Percentiles rank a stretch among this genome's conserved stretches.
Conservation (phyloP, 2,888 invertebrate genomes). For the Bhutanitis thaidina region DNA sequence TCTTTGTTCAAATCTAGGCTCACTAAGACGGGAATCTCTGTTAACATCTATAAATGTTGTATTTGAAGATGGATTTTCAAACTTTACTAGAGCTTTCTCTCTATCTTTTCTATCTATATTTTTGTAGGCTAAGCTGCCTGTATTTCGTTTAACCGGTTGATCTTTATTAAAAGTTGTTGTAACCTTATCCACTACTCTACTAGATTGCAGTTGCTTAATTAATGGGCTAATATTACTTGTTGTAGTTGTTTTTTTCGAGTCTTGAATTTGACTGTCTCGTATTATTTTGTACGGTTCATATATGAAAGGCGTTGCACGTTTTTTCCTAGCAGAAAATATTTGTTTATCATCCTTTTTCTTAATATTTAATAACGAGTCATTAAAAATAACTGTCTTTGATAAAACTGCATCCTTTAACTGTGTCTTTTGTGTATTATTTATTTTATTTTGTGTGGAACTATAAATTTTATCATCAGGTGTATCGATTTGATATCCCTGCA, state of each 20-base stretch:
- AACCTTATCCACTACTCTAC: conserved; percentile 55
- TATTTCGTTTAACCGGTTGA: conserved; percentile 45
- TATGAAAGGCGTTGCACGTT: conserved; percentile 55
- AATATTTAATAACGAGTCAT: no score
- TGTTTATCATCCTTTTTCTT: neutral
- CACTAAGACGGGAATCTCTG: conserved; percentile 55
- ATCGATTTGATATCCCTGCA: conserved; percentile 22
- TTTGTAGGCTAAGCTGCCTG: conserved; percentile 46
- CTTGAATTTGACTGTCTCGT: conserved; percentile 56
- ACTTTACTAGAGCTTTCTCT: conserved; percentile 31
- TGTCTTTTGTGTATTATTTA: no score
- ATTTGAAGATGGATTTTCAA: conserved; percentile 31
- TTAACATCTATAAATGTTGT: conserved; percentile 53
- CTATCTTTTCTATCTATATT: conserved; percentile 62
- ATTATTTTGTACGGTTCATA: conserved; percentile 76
- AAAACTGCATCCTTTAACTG: no score
- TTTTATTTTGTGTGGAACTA: no score
- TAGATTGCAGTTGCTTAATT: conserved; percentile 64
- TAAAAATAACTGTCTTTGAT: no score
- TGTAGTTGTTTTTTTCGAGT: conserved; percentile 63
- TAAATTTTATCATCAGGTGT: neutral
- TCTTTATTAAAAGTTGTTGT: conserved; percentile 43
- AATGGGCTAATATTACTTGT: conserved; percentile 63
- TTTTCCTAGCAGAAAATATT: conserved; percentile 36
- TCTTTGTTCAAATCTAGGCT: conserved; percentile 65